Conservation (phyloP, 2,113 vertebrate species). For the Naja naja region DNA sequence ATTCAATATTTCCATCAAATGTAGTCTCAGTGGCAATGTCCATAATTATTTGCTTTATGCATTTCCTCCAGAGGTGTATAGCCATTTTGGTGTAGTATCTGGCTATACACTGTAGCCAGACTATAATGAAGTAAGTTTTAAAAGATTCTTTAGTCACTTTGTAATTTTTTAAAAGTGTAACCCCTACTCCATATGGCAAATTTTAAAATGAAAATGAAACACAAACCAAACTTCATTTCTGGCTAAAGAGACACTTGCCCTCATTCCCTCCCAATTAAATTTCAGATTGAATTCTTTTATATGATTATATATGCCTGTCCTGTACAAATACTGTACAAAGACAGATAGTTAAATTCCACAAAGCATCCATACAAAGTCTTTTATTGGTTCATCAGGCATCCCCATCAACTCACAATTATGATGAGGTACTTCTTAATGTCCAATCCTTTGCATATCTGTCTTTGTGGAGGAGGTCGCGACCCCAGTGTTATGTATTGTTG, state of each 20-base stretch:
- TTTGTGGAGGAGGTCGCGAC: too few species aligned
- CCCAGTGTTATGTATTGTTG: too few species aligned
- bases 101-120: not conserved
- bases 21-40: not conserved
- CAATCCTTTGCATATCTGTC: too few species aligned
- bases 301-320: too few species aligned
- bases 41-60: not conserved
- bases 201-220: not conserved
- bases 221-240: not conserved
- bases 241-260: not conserved
- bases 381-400: too few species aligned
- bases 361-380: too few species aligned
- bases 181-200: not conserved
- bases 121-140: not conserved
- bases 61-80: not conserved
- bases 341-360: too few species aligned
- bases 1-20: not conserved
- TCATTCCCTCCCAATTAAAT: not conserved
- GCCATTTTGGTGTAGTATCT: not conserved
- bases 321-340: too few species aligned
- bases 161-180: not conserved
- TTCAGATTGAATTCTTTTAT: not conserved
- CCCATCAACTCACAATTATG: too few species aligned
- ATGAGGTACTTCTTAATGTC: too few species aligned
- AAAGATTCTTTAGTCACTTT: not conserved